A percentile compares a stretch with the other conserved stretches of the same genome.
phyloP scores from a whole-genome alignment of 2,888 invertebrate genomes.

The Hypena proboscidalis region DNA sequence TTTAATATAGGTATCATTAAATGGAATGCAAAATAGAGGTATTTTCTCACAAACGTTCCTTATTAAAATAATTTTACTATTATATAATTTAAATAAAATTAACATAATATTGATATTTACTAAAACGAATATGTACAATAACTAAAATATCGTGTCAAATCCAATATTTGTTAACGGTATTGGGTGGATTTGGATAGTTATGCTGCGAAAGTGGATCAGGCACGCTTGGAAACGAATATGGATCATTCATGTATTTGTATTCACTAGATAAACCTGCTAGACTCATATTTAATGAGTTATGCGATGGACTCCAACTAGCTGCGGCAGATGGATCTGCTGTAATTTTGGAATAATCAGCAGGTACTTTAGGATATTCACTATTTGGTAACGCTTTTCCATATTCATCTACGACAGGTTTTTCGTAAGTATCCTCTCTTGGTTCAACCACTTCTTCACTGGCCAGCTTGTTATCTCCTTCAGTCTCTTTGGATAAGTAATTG shows the following conservation, averaged over 20 bases:
- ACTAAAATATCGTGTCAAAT: constrained; percentile 63
- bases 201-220: constrained; percentile 77
- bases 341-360: constrained; percentile 80
- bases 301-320: constrained; percentile 83
- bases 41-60: constrained; percentile 64
- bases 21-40: constrained; percentile 81
- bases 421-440: constrained; percentile 71
- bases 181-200: constrained; percentile 75
- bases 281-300: constrained; percentile 80
- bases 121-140: constrained; percentile 36
- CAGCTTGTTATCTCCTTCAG: constrained; percentile 71
- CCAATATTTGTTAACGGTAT: constrained; percentile 79
- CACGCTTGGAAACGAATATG: constrained; percentile 78
- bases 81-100: constrained; percentile 63
- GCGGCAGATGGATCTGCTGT: constrained; percentile 79
- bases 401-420: constrained; percentile 68
- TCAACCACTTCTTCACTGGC: constrained; percentile 72
- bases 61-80: constrained; percentile 47
- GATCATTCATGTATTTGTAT: constrained; percentile 82
- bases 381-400: constrained; percentile 74
- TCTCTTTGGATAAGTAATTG: constrained; percentile 77
- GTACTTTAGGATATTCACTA: constrained; percentile 85
- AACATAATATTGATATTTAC: constrained; percentile 44
- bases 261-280: constrained; percentile 77
- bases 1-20: constrained; percentile 66